Evolutionary conservation across 2,113 vertebrate species (phyloP).

Genomic region (Camelus dromedarius): DNA sequence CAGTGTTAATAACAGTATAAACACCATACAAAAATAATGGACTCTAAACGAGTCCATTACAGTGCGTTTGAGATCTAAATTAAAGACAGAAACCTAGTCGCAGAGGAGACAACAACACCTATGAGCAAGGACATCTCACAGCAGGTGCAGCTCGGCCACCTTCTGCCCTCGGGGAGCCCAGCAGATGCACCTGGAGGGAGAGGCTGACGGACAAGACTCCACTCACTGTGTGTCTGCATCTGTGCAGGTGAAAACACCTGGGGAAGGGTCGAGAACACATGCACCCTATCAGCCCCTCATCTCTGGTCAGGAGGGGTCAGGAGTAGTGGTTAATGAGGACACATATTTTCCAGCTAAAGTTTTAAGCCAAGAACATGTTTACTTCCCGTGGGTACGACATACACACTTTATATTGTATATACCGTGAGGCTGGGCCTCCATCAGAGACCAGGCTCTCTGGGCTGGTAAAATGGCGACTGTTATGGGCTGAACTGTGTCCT

Average conservation of each 20-base stretch:
- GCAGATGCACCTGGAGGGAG: neutral
- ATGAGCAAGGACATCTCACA: neutral
- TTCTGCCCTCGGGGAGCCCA: neutral
- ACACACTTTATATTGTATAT: neutral
- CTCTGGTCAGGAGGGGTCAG: neutral
- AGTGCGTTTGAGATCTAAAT: neutral
- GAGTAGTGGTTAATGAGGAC: neutral
- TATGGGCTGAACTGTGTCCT: neutral
- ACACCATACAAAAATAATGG: neutral
- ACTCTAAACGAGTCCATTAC: neutral
- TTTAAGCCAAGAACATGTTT: neutral
- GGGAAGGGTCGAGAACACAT: rapidly evolving
- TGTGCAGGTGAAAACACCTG: neutral
- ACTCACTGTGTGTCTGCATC: neutral
- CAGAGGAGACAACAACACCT: neutral
- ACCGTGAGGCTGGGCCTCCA: neutral
- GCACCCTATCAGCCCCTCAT: neutral
- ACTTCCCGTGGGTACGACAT: neutral
- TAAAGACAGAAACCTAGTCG: neutral
- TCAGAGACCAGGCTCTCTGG: neutral
- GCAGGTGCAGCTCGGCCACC: neutral
- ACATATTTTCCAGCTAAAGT: neutral
- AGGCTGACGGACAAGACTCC: neutral
- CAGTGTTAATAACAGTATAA: neutral
- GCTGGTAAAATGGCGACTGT: neutral